Base-by-base conservation (phyloP, 2,797 vertebrate species). In the Acanthiza pusilla region DNA sequence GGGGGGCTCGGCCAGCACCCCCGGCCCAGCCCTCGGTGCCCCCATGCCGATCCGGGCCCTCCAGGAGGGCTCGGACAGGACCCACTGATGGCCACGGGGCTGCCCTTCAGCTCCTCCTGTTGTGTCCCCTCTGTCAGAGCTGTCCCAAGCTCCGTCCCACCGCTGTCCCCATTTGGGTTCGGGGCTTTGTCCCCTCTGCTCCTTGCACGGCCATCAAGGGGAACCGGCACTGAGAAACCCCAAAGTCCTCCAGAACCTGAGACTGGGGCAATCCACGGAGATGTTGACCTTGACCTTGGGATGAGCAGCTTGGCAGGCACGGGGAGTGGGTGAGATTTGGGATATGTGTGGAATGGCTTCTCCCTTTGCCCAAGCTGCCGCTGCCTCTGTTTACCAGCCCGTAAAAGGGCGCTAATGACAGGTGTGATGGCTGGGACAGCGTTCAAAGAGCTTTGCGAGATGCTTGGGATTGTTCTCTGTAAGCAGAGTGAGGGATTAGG, bases 11-110 rank as follows among this genome's bases (percentile, higher is more conserved):
- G 4, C 16, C 57, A 54, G 11, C 30, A 9, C 34, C 53, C 42
- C 42, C 51, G 26, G 42, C 21, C 48, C 25, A 57, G 20, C 2
- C 25, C 29, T 30, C 10, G 5, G 2, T 10, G 7, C 40, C 67
- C 47, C 7, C 5, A 20, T 23, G 29, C 50, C 5, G 29, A 20
- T 11, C 1, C 5, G 25, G 20, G 4, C 16, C 26, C 26, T 22
- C 13, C 26, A 13, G 20, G 17, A 50, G 29, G 9, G 11, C 15
- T 60, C 2, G 1, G 5, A 12, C 7, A n/a, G 9, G 16, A 25
- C 6, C 38, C 22, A 4, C 14, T 57, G 12, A 22, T 17, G 9
- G 36, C 14, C 6, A 30, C 0, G 3, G 5, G 20, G 8, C 8
- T n/a, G 43, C 22, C 11, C 43, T 32, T 2, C 61, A 10, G 25